phyloP scores from a whole-genome alignment of 2,113 vertebrate species.

The Psammodynastes pulverulentus region DNA sequence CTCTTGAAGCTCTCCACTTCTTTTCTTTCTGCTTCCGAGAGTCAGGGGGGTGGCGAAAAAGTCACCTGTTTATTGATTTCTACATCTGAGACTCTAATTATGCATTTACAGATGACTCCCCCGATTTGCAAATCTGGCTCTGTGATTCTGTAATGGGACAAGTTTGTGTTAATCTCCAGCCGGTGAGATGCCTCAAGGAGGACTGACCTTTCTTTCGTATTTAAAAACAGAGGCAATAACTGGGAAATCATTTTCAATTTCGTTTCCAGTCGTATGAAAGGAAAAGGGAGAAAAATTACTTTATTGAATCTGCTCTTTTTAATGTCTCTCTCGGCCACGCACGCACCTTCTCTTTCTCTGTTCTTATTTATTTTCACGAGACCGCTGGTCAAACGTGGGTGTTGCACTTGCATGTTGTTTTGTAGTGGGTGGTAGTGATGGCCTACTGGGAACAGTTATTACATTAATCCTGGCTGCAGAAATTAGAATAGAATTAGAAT shows the following conservation, averaged over 20 bases:
- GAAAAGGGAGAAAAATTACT: constrained; percentile 68
- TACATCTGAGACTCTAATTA: constrained; percentile 65
- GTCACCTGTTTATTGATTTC: constrained; percentile 57
- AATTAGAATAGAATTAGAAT: too few relatives aligned
- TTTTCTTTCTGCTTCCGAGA: constrained; percentile 37
- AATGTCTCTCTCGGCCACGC: too few relatives aligned
- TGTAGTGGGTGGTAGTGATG: constrained; percentile 60
- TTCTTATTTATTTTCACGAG: background rate
- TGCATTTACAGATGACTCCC: constrained; percentile 67
- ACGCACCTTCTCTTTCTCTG: constrained; percentile 23
- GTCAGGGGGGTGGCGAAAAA: constrained; percentile 41
- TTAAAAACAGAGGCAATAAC: constrained; percentile 79
- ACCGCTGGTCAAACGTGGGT: constrained; percentile 66
- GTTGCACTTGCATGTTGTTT: constrained; percentile 58
- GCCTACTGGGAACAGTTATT: constrained; percentile 73
- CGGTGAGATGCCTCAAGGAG: constrained; percentile 49
- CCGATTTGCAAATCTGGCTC: constrained; percentile 59
- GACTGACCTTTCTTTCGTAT: constrained; percentile 76
- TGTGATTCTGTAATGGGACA: constrained; percentile 69
- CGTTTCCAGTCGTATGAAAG: constrained; percentile 79
- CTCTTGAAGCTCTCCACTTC: constrained; percentile 46
- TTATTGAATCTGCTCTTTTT: constrained; percentile 66
- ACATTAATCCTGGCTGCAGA: constrained; percentile 77
- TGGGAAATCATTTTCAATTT: constrained; percentile 84
- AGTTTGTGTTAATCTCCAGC: constrained; percentile 64